Evolutionary conservation across 2,888 invertebrate species (phyloP), one percentile per base, ranked within the genome.

Genomic region (Drosophila yooni): DNA sequence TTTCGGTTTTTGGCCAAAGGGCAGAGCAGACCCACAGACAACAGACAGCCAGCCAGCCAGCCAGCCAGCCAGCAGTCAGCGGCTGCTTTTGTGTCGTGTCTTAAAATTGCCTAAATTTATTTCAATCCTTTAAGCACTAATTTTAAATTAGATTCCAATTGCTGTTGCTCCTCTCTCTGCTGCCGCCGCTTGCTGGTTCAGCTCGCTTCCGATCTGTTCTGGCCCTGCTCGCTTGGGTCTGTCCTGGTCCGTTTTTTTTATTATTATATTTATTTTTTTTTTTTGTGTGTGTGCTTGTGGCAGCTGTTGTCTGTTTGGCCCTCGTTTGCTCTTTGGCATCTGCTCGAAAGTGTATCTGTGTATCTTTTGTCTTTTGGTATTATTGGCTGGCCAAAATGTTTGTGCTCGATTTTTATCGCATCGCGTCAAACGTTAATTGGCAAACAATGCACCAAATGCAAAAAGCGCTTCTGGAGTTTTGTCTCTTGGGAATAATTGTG

Each of bases 91-190:
- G 74, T 76, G 66, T 40, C 29, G 70, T 71, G 70, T 62, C 77
- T 83, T 73, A 53, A 82, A 82, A 76, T 81, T 83, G 79, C 76
- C 82, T 76, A 80, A 85, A 85, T 88, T 90, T 88, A 90, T 90
- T 78, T 89, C 91, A 88, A 90, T 89, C 91, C 88, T 87, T 90
- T 87, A 84, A 85, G 81, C 85, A 81, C 85, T 84, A 88, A 89
- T 89, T 90, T 90, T 85, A 88, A 88, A 88, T 88, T 88, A 88
- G 91, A 88, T 90, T 90, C 91, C 89, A 88, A 88, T 89, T 88
- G 86, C 81, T 68, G 46, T 46, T 25, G 33, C 33, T 33, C 10
- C 25, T 46, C 46, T 46, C 21, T 43, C 3, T n/a, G 21, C 11
- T 40, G 21, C 40, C n/a, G n/a, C 40, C n/a, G 43, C 5, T 52